These are phyloP conservation scores for Brachyhypopomus gauderio DNA, from an alignment of 2,113 vertebrate genomes.

Conservation along the genomic window DNA sequence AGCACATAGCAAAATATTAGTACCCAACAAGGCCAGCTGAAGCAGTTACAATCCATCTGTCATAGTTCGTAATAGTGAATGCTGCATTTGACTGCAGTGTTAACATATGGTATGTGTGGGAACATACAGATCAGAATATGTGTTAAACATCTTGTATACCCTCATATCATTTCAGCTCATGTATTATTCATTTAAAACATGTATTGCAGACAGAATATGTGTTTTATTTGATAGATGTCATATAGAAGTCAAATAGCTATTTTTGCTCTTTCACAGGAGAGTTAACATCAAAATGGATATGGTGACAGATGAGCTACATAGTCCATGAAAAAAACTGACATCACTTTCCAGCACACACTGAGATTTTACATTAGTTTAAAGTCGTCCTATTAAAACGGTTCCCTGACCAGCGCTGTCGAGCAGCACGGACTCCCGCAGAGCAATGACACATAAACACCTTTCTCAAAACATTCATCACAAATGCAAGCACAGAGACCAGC, in stretches of 20 bases:
- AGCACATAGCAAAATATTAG: not conserved
- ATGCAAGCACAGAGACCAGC: conserved; percentile 4
- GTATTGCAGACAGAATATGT: no score
- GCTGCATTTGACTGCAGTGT: no score
- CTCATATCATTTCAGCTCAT: no score
- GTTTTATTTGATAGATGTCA: no score
- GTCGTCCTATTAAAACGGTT: conserved; percentile 18
- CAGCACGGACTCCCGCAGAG: conserved; percentile 7
- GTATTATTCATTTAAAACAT: no score
- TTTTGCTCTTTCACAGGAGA: not conserved
- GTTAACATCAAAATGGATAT: not conserved
- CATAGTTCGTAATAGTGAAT: not conserved
- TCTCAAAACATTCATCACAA: conserved; percentile 10
- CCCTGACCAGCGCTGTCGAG: conserved; percentile 2
- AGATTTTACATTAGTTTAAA: conserved; percentile 29
- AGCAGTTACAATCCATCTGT: not conserved
- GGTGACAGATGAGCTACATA: not conserved
- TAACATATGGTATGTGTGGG: no score
- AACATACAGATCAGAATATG: no score
- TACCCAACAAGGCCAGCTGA: no score
- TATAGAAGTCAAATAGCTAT: not conserved
- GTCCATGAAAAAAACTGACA: not conserved
- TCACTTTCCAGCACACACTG: not conserved
- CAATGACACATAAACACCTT: conserved; percentile 24
- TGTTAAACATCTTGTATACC: no score